Conservation (phyloP, 2,888 invertebrate species). For the Lithosia quadra region DNA sequence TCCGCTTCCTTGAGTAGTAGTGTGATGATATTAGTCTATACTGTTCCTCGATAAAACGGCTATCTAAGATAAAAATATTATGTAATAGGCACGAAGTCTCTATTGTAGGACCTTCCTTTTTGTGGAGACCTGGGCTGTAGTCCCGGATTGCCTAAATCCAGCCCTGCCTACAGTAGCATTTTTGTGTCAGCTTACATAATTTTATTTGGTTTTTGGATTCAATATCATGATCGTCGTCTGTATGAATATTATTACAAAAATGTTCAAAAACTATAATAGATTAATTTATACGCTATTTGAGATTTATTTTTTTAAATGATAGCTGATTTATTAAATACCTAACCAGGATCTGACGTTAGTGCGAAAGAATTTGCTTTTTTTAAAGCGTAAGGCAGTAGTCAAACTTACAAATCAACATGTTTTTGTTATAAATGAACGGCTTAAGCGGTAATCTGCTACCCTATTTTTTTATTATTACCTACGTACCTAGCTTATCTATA, state of each 20-base stretch:
- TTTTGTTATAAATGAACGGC: background rate
- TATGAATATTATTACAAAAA: background rate
- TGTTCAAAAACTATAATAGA: constrained; percentile 8
- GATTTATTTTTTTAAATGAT: constrained; percentile 18
- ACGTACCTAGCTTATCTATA: background rate
- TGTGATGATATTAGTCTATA: no score
- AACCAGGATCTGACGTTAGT: constrained; percentile 18
- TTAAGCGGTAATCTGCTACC: constrained; percentile 3
- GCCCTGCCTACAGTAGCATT: background rate
- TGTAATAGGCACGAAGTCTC: no score
- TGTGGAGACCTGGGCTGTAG: no score
- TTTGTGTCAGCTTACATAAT: background rate
- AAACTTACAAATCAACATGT: constrained; percentile 9
- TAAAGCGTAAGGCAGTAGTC: constrained; percentile 3
- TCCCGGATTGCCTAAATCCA: no score
- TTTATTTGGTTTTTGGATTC: background rate
- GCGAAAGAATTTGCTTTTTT: background rate
- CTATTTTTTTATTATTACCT: no score
- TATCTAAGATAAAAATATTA: no score
- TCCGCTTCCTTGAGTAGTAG: no score
- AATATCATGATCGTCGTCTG: background rate
- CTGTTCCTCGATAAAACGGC: no score
- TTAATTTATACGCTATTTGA: constrained; percentile 11
- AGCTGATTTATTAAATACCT: constrained; percentile 15
- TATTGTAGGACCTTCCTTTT: no score